phyloP scores from a whole-genome alignment of 1,140 invertebrate genomes.

The Ladona fulva region DNA sequence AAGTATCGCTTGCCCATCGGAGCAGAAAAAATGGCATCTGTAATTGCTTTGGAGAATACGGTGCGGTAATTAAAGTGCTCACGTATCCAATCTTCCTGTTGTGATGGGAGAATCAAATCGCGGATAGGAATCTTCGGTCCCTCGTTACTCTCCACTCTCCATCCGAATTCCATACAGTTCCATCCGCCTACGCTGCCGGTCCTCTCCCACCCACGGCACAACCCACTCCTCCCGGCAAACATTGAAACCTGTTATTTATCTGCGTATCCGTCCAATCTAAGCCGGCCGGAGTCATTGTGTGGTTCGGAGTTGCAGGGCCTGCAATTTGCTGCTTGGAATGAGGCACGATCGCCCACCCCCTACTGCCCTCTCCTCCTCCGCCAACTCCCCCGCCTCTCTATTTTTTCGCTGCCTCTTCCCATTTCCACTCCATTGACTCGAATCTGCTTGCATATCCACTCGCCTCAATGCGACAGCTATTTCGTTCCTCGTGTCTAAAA shows the following conservation, averaged over 20 bases:
- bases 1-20: too few relatives aligned
- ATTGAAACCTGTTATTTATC: conserved; percentile 2
- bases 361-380: not conserved
- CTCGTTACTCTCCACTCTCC: not conserved
- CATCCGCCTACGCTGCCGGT: not conserved
- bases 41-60: too few relatives aligned
- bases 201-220: not conserved
- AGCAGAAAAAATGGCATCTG: too few relatives aligned
- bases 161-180: not conserved
- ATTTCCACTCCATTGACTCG: not conserved
- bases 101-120: too few relatives aligned
- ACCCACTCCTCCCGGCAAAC: conserved; percentile 1
- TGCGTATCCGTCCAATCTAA: conserved; percentile 8
- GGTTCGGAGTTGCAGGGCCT: not conserved
- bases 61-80: too few relatives aligned
- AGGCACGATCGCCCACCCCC: not conserved
- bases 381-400: not conserved
- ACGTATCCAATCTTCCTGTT: too few relatives aligned
- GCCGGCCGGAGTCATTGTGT: not conserved
- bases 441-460: not conserved
- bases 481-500: not conserved
- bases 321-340: not conserved
- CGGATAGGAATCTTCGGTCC: not conserved
- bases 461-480: not conserved
- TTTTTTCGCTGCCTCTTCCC: not conserved